Evolutionary conservation across 2,113 vertebrate genomes (phyloP), one percentile per base, ranked within the genome.

Genomic region (Scytalopus superciliaris): DNA sequence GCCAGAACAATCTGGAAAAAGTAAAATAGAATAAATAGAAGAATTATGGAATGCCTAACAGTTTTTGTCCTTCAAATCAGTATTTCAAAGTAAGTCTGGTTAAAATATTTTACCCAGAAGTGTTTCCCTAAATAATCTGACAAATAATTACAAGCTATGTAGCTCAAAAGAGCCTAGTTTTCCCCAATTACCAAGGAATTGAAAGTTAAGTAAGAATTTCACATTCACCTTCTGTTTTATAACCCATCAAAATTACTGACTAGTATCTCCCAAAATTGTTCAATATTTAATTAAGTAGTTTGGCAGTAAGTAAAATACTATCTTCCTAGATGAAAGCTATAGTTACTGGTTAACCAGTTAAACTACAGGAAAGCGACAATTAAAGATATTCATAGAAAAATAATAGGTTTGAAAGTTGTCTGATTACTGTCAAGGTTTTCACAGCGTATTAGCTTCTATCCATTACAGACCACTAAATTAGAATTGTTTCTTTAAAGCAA

Each of bases 1-100:
- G 99, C 99, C 97, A 99, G 97, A 85, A 99, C 99, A 81, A 99
- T 99, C 99, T 99, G 95, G 98, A 97, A 96, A 72, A 47, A 97
- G 13, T 42, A 95, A 40, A 3, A 9, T 10, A 79, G 62, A 31
- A 84, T 52, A 62, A 89, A 77, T 31, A 63, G 52, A 59, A 56
- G 8, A 77, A 55, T 42, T 47, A 69, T 2, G 12, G 8, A 68
- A 84, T 27, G 24, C n/a, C 37, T 30, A 59, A 31, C 6, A 35
- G 19, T 27, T 88, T 92, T 88, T 12, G 31, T 42, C 10, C 33
- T 79, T 89, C 80, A 44, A 47, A 56, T 74, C 9, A 52, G 2
- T 28, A 77, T 37, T 52, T 60, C 3, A 28, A 21, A 88, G 5
- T n/a, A 75, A 37, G 6, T 22, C n/a, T 53, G 8, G 22, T 62